Percentiles rank a stretch among this genome's conserved stretches.
Conservation (phyloP, 2,888 invertebrate genomes). For the Drosophila testacea region DNA sequence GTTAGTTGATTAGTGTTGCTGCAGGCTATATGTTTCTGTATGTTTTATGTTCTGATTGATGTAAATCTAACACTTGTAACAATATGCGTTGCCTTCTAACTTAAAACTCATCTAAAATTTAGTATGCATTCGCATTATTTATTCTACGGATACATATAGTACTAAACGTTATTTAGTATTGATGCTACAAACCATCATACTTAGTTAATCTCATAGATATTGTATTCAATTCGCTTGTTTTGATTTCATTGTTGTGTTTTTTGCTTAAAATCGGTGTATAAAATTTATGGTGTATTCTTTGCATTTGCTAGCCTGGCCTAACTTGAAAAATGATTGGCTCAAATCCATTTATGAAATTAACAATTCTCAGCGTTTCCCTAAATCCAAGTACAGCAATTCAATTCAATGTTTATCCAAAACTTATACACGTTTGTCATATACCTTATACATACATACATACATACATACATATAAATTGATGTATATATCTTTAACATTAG, state of each 20-base stretch:
- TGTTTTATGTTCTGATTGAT: not conserved
- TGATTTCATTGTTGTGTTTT: constrained; percentile 38
- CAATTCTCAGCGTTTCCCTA: constrained; percentile 56
- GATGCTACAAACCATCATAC: constrained; percentile 37
- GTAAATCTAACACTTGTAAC: constrained; percentile 7
- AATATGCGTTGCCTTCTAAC: constrained; percentile 32
- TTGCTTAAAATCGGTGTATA: constrained; percentile 82
- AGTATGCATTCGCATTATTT: constrained; percentile 41
- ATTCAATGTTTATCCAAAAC: constrained; percentile 78
- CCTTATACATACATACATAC: constrained; percentile 31
- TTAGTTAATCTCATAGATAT: constrained; percentile 53
- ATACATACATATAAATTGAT: constrained; percentile 13
- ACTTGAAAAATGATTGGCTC: constrained; percentile 50
- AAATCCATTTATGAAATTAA: constrained; percentile 62
- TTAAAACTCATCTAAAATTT: constrained; percentile 70
- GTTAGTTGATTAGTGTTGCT: constrained; percentile 6
- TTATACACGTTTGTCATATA: constrained; percentile 45
- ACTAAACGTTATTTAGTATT: constrained; percentile 13
- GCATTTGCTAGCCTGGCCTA: constrained; percentile 20
- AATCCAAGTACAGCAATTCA: constrained; percentile 48
- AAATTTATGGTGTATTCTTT: constrained; percentile 68
- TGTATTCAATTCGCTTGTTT: constrained; percentile 63
- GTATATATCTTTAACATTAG: constrained; percentile 34
- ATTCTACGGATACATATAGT: constrained; percentile 40
- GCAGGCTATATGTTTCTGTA: not conserved